These are phyloP conservation scores for Picathartes gymnocephalus DNA, from an alignment of 2,113 vertebrate genomes.

Conservation along the genomic window DNA sequence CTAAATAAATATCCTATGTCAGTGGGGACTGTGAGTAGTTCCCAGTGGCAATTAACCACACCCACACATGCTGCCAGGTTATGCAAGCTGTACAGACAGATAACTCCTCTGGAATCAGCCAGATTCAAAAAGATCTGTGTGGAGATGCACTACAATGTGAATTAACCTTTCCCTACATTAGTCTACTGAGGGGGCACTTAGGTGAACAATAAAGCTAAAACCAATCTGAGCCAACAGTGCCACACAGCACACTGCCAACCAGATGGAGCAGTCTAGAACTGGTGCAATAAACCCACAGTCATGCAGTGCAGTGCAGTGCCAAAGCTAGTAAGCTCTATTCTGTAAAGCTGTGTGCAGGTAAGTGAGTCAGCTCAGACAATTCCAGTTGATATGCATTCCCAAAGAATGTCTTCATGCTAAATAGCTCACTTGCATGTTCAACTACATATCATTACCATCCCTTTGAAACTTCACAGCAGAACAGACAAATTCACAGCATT, in stretches of 20 bases:
- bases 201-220: not conserved
- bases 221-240: not conserved
- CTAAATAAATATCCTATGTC: conserved; percentile 34
- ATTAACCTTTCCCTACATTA: not conserved
- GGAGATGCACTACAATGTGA: not conserved
- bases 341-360: not conserved
- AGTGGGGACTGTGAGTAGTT: conserved; percentile 14
- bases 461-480: not conserved
- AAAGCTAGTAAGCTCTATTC: not conserved
- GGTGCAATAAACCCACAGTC: not conserved
- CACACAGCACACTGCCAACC: not conserved
- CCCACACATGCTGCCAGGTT: not conserved
- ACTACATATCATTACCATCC: not conserved
- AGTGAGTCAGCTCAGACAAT: not conserved
- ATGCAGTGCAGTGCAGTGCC: not conserved
- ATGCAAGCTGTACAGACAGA: not conserved
- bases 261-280: not conserved
- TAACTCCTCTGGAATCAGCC: not conserved
- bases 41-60: conserved; percentile 9
- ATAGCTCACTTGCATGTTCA: not conserved
- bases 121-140: not conserved
- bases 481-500: not conserved
- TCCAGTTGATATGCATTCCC: not conserved
- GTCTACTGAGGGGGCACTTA: not conserved
- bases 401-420: not conserved